Base-by-base conservation (phyloP, 2,797 vertebrate species). In the Propithecus deckenii region DNA sequence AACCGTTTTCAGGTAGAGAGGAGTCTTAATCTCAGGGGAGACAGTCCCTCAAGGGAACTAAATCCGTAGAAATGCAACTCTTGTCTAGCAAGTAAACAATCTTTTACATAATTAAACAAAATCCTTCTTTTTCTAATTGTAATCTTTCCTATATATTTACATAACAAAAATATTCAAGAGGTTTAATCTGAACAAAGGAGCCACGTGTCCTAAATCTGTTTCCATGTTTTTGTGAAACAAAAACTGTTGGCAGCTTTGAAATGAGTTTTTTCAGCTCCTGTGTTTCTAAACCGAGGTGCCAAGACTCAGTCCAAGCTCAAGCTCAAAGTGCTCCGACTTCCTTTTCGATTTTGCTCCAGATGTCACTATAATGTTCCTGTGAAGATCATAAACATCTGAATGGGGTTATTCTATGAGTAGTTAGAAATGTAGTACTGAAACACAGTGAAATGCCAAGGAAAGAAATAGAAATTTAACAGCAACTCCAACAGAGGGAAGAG, bases 141-240 rank as follows among this genome's bases (percentile, higher is more conserved):
- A 86, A 32, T 59, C 65, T 90, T 92, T 94, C 75, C 59, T 79
- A 9, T 85, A 57, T 91, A 95, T 65, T 95, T 95, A 94, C n/a
- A 57, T 74, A 89, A 97, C 79, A 89, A 79, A 94, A 89, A 69
- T 63, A 72, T 59, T 46, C 28, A 81, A 94, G 76, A 89, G 50
- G 17, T 89, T 96, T 95, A 57, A 59, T 87, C 46, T 80, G 61
- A 87, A 92, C 71, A 85, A 67, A 94, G 69, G 14, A 81, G 32
- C 30, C 35, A 57, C 61, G 94, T 95, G 65, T 92, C 61, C 32
- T 41, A 61, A 84, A 94, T 95, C 48, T 76, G 30, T 78, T 93
- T 87, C 71, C 10, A 32, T 43, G 32, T 80, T 96, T 87, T 85
- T 84, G 30, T 46, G 67, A 55, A 78, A 86, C 50, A 93, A 61